Base-by-base conservation (phyloP, 2,888 invertebrate species). In the Ophion slaviceki region DNA sequence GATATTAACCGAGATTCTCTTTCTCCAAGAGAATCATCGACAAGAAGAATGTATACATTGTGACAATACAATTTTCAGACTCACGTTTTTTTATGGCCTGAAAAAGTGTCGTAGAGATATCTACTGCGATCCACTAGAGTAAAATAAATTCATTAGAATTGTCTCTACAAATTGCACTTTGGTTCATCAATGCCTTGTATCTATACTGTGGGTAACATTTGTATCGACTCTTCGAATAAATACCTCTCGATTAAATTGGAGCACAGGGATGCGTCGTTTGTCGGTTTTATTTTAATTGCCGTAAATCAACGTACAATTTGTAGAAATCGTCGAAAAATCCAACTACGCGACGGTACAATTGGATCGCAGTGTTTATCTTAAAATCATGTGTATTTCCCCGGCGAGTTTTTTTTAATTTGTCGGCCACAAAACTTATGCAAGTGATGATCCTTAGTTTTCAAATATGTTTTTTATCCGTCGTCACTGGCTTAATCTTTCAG, bases 11-110 rank as follows among this genome's bases (percentile, higher is more conserved):
- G 36, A 67, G n/a, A 67, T 67, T 67, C 36, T 47, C 70, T 77
- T 72, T 78, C 7, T 75, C 40, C 62, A 75, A 40, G 64, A 64
- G 32, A 64, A 64, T 10, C 40, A 71, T 72, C 53, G 61, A 57
- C 36, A 17, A 72, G 64, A 57, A 64, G 36, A 59, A 68, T 71
- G 74, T 20, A 28, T 74, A 67, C 45, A 74, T 72, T 66, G 28
- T 57, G 66, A 78, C 62, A 78, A 78, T 83, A 78, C 47, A 78
- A 67, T 67, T 78, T 59, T 11, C 24, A 67, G 20, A 53, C 53
- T 67, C 66, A 71, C 40, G 67, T 66, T 32, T n/a, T 20, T 61
- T 8, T 5, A 20, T 53, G 68, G 11, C 32, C 47, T 36, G 20
- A 24, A 45, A 53, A 62, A 28, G 7, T 70, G 17, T 70, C 32